Percentiles rank a stretch among this genome's conserved stretches.
These are phyloP conservation scores for Seriola rivoliana DNA, from an alignment of 2,113 vertebrate species.

Conservation along the genomic window DNA sequence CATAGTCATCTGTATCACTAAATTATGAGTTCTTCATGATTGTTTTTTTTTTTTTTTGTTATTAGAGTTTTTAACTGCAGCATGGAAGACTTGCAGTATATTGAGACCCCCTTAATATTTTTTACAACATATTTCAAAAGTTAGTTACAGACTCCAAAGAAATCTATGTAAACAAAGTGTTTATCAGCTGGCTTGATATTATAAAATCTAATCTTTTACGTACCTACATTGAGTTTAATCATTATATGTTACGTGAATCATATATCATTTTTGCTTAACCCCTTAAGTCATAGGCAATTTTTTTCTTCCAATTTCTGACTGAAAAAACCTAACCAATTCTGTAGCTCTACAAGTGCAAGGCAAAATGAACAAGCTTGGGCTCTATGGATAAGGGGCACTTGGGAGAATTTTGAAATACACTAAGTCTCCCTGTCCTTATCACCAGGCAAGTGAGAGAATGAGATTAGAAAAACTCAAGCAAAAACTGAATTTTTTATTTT, in stretches of 20 bases:
- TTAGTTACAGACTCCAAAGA: not conserved
- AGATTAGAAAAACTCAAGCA: too few species aligned
- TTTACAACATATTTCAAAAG: constrained; percentile 2
- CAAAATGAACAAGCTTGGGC: too few species aligned
- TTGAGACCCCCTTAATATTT: not conserved
- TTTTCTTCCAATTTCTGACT: too few species aligned
- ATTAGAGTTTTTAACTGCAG: not conserved
- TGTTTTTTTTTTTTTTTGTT: not conserved
- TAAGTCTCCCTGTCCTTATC: too few species aligned
- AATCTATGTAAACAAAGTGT: not conserved
- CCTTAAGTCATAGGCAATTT: not conserved
- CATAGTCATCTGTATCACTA: not conserved
- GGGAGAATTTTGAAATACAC: too few species aligned
- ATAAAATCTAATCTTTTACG: not conserved
- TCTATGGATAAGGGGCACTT: too few species aligned
- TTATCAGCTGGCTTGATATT: not conserved
- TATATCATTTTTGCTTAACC: not conserved
- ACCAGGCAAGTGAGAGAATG: too few species aligned
- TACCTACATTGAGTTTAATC: not conserved
- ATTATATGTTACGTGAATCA: not conserved
- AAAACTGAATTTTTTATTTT: too few species aligned
- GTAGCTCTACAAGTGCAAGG: too few species aligned
- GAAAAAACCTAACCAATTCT: not conserved
- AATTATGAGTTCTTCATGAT: not conserved
- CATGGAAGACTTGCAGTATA: not conserved